Base-by-base conservation (phyloP, 2,113 vertebrate genomes). In the human (Homo sapiens) region DNA sequence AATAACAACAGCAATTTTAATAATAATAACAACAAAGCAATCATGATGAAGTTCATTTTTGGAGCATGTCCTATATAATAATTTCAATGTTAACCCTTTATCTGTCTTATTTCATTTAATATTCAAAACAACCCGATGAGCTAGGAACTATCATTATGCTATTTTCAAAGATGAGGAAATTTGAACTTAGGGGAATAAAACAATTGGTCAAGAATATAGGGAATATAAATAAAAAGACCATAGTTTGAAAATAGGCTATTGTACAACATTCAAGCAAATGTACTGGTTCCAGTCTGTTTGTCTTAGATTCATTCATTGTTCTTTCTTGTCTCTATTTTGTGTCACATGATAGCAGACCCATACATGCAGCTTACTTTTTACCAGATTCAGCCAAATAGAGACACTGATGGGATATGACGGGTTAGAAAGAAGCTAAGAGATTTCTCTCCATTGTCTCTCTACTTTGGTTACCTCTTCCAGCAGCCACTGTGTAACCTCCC, bases 1-100 rank as follows among this genome's bases (percentile, higher is more conserved):
- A 79, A 75, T 30, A 75, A 80, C 66, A 45, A 70, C 10, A 85
- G 0, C 4, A 87, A 87, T 82, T 92, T 95, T 64, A 97, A 79
- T 57, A 95, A 84, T 59, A 83, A 59, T 73, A 94, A 84, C 43
- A 86, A 16, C 80, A 90, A 88, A 92, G 7, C 27, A 73, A 93
- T 30, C 23, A 43, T 66, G 35, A 72, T n/a, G 30, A 79, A 57
- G 27, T 10, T 93, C 17, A 27, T 78, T 61, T 75, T 48, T 35
- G 17, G 17, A 84, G 0, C 45, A 93, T 3, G 4, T 0, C 75
- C 6, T 89, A 61, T 81, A 75, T 43, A 61, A 43, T 5, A 95
- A 45, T 25, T 55, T 55, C n/a, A 35, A 50, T 40, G 78, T 82
- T 18, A 92, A 80, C 16, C 0, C 30, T 43, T 40, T 50, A 52